Percentiles rank a stretch among this genome's conserved stretches.
Conservation (phyloP, 2,797 vertebrate species). For the Anguilla megastoma region DNA sequence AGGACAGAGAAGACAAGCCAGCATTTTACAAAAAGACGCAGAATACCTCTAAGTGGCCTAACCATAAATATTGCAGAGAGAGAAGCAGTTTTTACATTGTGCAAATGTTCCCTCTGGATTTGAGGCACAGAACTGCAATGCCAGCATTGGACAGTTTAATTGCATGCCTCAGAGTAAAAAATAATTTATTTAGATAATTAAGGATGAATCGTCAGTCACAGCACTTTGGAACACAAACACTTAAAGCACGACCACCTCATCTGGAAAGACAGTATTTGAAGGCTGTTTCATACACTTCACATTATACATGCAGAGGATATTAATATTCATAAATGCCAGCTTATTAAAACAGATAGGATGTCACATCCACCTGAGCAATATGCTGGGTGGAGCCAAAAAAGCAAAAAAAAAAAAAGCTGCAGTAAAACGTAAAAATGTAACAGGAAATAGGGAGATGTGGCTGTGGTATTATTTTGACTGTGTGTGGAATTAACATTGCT, state of each 20-base stretch:
- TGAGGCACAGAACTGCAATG: conserved; percentile 13
- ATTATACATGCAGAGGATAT: conserved; percentile 18
- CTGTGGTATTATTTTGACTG: neutral
- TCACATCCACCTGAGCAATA: neutral
- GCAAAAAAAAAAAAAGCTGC: too few species aligned
- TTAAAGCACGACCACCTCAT: neutral
- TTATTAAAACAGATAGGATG: conserved; percentile 13
- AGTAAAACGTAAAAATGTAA: neutral
- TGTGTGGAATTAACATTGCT: neutral
- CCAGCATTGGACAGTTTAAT: conserved; percentile 8
- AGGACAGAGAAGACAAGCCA: conserved; percentile 12
- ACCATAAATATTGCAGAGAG: conserved; percentile 14
- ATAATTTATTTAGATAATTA: conserved; percentile 27
- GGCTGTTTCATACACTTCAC: conserved; percentile 1
- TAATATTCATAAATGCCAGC: conserved; percentile 24
- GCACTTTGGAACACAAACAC: conserved; percentile 11
- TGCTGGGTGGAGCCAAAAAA: neutral
- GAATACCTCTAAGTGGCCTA: neutral
- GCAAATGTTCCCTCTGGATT: conserved; percentile 10
- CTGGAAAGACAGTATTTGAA: conserved; percentile 3
- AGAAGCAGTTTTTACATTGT: conserved; percentile 17
- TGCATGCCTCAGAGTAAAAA: conserved; percentile 16
- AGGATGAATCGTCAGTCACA: conserved; percentile 6
- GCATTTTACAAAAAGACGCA: neutral
- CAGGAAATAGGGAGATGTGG: neutral